These are phyloP conservation scores for Agonum fuliginosum DNA, from an alignment of 2,888 invertebrate genomes.

Conservation along the genomic window DNA sequence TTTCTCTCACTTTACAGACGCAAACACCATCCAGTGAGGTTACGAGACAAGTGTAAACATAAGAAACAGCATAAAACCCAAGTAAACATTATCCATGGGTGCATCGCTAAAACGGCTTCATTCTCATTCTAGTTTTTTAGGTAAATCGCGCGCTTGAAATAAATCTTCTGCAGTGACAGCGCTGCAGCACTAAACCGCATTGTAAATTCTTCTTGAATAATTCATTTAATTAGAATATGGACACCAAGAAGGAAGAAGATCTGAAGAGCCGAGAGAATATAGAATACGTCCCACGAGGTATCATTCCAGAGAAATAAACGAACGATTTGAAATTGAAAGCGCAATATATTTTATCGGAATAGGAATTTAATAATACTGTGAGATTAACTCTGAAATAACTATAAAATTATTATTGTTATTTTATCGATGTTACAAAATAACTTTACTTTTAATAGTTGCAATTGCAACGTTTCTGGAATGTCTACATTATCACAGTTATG, in stretches of 20 bases:
- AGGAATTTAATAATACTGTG: no score
- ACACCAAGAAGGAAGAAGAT: conserved; percentile 43
- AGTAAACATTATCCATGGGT: background rate
- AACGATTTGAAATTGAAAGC: background rate
- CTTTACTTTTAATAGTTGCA: no score
- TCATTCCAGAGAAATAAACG: background rate
- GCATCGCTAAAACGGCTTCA: conserved; percentile 1
- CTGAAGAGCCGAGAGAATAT: background rate
- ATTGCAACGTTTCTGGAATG: no score
- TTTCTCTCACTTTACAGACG: no score
- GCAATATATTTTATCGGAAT: no score
- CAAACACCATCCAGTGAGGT: background rate
- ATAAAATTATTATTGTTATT: no score
- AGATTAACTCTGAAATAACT: no score
- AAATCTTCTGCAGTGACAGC: conserved; percentile 63
- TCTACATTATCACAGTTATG: no score
- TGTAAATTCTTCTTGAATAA: conserved; percentile 65
- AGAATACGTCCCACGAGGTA: background rate
- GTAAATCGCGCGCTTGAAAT: conserved; percentile 52
- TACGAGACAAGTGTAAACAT: conserved; percentile 29
- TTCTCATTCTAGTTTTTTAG: conserved; percentile 39
- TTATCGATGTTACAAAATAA: no score
- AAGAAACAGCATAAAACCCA: background rate
- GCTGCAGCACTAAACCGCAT: conserved; percentile 61
- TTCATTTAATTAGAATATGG: conserved; percentile 66